Evolutionary conservation across 2,797 vertebrate genomes (phyloP), one percentile per base, ranked within the genome.

Genomic region (Oreonectes daqikongensis): DNA sequence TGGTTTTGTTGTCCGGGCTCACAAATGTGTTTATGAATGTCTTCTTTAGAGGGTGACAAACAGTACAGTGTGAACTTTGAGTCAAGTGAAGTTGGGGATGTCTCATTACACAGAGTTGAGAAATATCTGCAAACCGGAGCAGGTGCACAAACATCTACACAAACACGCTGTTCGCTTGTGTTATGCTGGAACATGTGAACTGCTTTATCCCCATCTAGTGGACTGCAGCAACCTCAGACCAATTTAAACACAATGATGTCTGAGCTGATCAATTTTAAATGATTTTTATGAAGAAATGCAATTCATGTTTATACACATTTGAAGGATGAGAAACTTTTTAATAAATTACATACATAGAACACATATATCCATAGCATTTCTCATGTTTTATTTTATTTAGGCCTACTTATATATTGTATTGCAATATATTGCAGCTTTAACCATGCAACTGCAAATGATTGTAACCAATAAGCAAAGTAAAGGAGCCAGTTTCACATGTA

Each of bases 121-220:
- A 30, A 26, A 28, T 30, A 15, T 53, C 55, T 42, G 30, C 57
- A 40, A 60, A 68, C 52, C 48, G 75, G 79, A 69, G 77, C 81
- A 82, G 69, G 74, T 74, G 74, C 69, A 73, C 66, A 18, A 46
- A 35, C 63, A 50, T 32, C 30, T 38, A 69, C 46, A 22, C 44
- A 26, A 5, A 26, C n/a, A 35, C 67, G 20, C 46, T 22, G 40
- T 18, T 28, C 26, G 22, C 26, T 8, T 52, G 60, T 18, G 20
- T 38, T 10, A 52, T 38, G 10, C 28, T 28, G 50, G 0, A 52
- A 32, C 40, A 83, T 76, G 24, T 60, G 24, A 74, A 67, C 65
- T 77, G 63, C 82, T 81, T 77, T 75, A 84, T 74, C 79, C 50
- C 82, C 82, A 84, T 74, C 82, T 84, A 84, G 79, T 81, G 82